Percentiles rank a stretch among this genome's conserved stretches.
These are phyloP conservation scores for Lutjanus argentimaculatus DNA, from an alignment of 2,797 vertebrate genomes.

Conservation along the genomic window DNA sequence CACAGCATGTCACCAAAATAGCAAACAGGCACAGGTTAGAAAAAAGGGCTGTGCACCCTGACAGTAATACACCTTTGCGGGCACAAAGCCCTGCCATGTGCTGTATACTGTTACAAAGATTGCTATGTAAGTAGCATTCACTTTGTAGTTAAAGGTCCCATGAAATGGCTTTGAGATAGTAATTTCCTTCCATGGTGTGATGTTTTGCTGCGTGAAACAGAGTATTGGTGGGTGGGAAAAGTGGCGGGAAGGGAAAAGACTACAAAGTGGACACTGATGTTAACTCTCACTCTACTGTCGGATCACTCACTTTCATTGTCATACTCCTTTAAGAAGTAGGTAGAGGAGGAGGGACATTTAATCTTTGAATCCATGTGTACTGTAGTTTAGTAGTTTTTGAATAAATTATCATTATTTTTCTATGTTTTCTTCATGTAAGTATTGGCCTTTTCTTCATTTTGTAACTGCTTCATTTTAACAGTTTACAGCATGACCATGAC, in stretches of 20 bases:
- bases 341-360: neutral
- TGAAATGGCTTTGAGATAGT: constrained; percentile 42
- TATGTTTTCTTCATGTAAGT: neutral
- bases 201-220: constrained; percentile 33
- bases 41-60: constrained; percentile 7
- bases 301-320: neutral
- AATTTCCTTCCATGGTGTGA: constrained; percentile 29
- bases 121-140: constrained; percentile 19
- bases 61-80: constrained; percentile 16
- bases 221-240: constrained; percentile 2
- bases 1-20: constrained; percentile 55
- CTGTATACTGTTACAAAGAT: constrained; percentile 14
- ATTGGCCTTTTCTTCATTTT: neutral
- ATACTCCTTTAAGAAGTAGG: neutral
- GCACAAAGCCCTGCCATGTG: constrained; percentile 13
- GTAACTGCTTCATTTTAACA: neutral
- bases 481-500: constrained; percentile 1
- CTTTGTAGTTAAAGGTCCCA: constrained; percentile 44
- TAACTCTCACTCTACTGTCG: neutral
- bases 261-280: constrained; percentile 14
- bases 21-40: constrained; percentile 18
- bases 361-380: neutral
- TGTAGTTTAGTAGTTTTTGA: neutral
- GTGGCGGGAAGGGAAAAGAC: constrained; percentile 1
- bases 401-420: neutral